These are phyloP conservation scores for Liolophura sinensis DNA, from an alignment of 1,140 invertebrate species.

Conservation along the genomic window DNA sequence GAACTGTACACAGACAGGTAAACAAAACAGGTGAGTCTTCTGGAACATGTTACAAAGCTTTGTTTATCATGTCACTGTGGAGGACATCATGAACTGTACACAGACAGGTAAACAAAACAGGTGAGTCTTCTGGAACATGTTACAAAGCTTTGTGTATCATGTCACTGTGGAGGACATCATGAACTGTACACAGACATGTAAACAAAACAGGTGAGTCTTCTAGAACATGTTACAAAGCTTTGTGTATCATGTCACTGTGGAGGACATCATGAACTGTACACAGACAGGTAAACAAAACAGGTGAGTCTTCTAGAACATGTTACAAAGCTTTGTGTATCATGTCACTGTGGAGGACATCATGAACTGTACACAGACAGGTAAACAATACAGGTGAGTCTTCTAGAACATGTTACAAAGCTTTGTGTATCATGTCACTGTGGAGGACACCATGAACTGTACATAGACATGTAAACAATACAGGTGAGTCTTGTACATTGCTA, in stretches of 20 bases:
- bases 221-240: too few species aligned
- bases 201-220: background rate
- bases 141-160: too few species aligned
- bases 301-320: background rate
- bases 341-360: background rate
- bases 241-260: slow-evolving; percentile 8
- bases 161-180: background rate
- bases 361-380: background rate
- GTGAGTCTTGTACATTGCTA: background rate
- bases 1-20: too few species aligned
- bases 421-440: slow-evolving; percentile 45
- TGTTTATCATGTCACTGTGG: slow-evolving; percentile 8
- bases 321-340: too few species aligned
- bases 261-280: background rate
- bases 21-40: too few species aligned
- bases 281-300: background rate
- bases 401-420: slow-evolving; percentile 71
- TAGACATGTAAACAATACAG: background rate
- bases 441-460: background rate
- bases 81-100: background rate
- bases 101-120: background rate
- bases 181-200: background rate
- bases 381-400: background rate
- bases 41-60: too few species aligned
- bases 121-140: too few species aligned